Conservation (phyloP, 2,797 vertebrate genomes). For the Myotis daubentonii region DNA sequence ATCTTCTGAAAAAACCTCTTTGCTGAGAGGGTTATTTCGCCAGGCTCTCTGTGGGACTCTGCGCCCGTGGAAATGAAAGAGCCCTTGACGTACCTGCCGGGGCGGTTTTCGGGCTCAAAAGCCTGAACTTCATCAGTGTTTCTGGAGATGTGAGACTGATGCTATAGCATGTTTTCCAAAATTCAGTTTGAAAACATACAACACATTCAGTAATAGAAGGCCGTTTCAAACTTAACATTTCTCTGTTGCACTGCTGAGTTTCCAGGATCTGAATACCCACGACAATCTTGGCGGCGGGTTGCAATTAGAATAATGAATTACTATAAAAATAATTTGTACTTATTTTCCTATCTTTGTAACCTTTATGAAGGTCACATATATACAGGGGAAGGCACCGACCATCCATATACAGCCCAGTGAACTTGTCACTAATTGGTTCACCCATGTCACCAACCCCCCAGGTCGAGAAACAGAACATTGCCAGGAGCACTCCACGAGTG, state of each 20-base stretch:
- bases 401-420: not conserved
- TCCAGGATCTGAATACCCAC: not conserved
- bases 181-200: not conserved
- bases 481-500: no score
- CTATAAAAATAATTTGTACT: not conserved
- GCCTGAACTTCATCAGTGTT: not conserved
- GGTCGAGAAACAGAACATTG: not conserved
- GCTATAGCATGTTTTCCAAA: not conserved
- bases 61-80: not conserved
- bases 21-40: not conserved
- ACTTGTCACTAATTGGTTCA: not conserved
- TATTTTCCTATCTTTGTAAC: not conserved
- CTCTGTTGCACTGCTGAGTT: not conserved
- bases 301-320: not conserved
- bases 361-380: not conserved
- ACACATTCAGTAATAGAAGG: not conserved
- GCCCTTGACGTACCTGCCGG: not conserved
- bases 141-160: not conserved
- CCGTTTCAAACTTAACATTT: constrained; percentile 18
- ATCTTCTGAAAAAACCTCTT: constrained; percentile 1
- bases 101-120: not conserved
- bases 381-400: not conserved
- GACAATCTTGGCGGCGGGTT: not conserved
- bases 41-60: not conserved
- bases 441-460: not conserved